Percentiles rank a stretch among this genome's conserved stretches.
phyloP scores from a whole-genome alignment of 2,888 invertebrate species.

The Lasius fuliginosus region DNA sequence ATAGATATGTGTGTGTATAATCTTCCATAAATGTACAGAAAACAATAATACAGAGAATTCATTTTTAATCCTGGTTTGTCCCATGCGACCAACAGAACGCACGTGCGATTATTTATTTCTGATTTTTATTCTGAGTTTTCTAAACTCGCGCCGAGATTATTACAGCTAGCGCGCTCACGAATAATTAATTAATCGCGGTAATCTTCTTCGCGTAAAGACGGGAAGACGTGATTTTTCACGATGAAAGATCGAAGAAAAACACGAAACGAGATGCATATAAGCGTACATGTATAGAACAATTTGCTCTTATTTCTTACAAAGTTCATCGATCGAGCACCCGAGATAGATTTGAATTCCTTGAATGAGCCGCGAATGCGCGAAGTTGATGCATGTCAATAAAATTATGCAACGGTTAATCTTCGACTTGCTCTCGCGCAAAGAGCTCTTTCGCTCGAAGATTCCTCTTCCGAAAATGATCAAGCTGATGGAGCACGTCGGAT shows the following conservation, averaged over 20 bases:
- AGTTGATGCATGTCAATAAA: slow-evolving; percentile 44
- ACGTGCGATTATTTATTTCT: slow-evolving; percentile 50
- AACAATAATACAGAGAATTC: slow-evolving; percentile 68
- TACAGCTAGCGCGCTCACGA: slow-evolving; percentile 26
- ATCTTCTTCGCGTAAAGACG: slow-evolving; percentile 14
- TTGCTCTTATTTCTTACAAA: neutral
- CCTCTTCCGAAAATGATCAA: slow-evolving; percentile 52
- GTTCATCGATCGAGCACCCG: neutral
- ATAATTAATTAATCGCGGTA: slow-evolving; percentile 44
- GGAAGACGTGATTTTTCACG: neutral
- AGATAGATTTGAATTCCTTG: neutral
- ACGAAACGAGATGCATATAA: neutral
- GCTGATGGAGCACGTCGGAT: slow-evolving; percentile 49
- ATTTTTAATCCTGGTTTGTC: slow-evolving; percentile 71
- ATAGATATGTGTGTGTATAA: neutral
- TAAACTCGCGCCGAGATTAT: slow-evolving; percentile 35
- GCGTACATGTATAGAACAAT: too few species aligned
- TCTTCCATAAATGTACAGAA: slow-evolving; percentile 54
- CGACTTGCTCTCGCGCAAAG: neutral
- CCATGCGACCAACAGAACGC: slow-evolving; percentile 10
- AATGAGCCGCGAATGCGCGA: slow-evolving; percentile 12
- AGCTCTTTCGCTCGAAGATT: neutral
- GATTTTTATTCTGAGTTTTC: slow-evolving; percentile 24
- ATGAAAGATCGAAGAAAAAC: neutral
- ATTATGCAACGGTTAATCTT: slow-evolving; percentile 52